Percentiles rank a stretch among this genome's conserved stretches.
Conservation (phyloP, 1,140 invertebrate species). For the Rhopalosiphum padi region DNA sequence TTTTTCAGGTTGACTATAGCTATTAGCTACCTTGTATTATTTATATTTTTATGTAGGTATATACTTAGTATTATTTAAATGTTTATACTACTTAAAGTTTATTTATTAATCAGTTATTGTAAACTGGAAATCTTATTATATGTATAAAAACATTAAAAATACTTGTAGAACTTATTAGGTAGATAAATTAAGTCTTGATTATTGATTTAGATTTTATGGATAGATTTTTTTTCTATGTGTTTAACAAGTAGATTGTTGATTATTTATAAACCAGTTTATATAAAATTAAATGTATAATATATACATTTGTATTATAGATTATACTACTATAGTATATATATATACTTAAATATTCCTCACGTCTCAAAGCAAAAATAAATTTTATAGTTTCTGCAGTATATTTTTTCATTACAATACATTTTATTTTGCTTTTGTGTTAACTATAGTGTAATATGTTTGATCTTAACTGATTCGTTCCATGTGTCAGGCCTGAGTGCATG, state of each 20-base stretch:
- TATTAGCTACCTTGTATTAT: too few species aligned
- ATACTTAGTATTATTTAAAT: neutral
- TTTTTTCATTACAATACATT: neutral
- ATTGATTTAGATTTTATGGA: neutral
- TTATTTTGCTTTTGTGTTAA: neutral
- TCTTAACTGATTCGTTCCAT: conserved; percentile 49
- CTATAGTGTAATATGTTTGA: neutral
- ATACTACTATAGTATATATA: neutral
- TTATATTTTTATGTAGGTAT: too few species aligned
- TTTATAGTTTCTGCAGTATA: neutral
- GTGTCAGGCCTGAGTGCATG: conserved; percentile 28
- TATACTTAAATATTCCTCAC: neutral
- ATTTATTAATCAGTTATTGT: neutral
- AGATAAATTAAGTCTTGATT: neutral
- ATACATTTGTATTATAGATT: neutral
- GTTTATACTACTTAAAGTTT: neutral
- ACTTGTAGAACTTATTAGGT: neutral
- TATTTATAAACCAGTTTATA: neutral
- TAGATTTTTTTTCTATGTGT: neutral
- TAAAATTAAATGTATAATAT: neutral
- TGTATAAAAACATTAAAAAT: neutral
- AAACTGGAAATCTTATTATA: neutral
- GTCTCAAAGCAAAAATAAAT: neutral
- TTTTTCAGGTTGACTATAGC: too few species aligned
- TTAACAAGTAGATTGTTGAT: neutral